Evolutionary conservation across 1,140 invertebrate species (phyloP), one percentile per base, ranked within the genome.

Genomic region (Oncopeltus fasciatus): DNA sequence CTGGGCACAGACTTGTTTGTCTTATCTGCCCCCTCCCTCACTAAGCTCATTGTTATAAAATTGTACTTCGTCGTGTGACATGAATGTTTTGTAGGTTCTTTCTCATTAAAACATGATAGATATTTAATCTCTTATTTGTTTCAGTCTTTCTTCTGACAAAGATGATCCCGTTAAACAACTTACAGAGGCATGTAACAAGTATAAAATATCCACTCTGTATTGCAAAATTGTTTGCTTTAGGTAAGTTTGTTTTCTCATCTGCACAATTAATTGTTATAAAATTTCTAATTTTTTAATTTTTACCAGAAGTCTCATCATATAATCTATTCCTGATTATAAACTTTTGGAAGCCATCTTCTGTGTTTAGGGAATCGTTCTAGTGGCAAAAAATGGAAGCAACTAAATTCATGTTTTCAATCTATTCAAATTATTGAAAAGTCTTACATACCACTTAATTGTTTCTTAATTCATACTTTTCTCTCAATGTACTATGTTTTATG

Each of bases 161-260:
- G 62, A 68, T 43, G 74, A 79, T 70, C 75, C 78, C 18, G 69
- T 84, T 2, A 76, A 78, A 62, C 66, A 80, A 21, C 69, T 84
- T 20, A 77, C 80, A 68, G 82, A 83, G 26, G 70, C 76, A 4
- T 78, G 81, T 0, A 81, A 68, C 56, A 73, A 56, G 18, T 62
- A 27, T 21, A 57, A 57, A 16, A 29, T 62, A 1, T 26, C 29
- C 9, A 27, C 61, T 2, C 26, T 62, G 4, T 44, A 43, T 33
- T 27, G 26, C 14, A 62, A 57, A 62, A 20, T 64, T 57, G 9
- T 16, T 28, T 24, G 43, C 0, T 57, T 58, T 5, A 58, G 27
- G 61, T 57, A 51, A 61, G 11, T 49, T 56, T 21, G 24, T 53
- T 24, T 61, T 28, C 1, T 38, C 56, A 43, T 59, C 1, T 43